These are phyloP conservation scores for Antheraea yamamai DNA, from an alignment of 2,888 invertebrate species.

Conservation along the genomic window DNA sequence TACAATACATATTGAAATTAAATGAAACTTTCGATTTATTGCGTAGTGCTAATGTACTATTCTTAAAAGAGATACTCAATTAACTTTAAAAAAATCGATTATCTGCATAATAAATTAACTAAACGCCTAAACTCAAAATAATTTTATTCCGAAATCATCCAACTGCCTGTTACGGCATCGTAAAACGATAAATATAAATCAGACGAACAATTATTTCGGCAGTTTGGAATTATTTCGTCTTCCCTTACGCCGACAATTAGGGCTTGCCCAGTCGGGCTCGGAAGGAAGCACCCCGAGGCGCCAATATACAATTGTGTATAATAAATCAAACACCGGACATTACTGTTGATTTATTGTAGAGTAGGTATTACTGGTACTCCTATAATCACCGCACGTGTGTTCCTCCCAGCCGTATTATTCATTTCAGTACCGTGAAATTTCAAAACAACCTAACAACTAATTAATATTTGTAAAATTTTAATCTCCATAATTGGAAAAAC, in stretches of 20 bases:
- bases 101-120: too few species aligned
- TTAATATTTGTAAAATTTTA: slow-evolving; percentile 26
- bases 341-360: slow-evolving; percentile 58
- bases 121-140: background rate
- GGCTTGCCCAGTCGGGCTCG: slow-evolving; percentile 48
- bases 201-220: slow-evolving; percentile 55
- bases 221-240: slow-evolving; percentile 61
- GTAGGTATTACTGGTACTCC: slow-evolving; percentile 27
- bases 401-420: background rate
- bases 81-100: too few species aligned
- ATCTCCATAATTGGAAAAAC: slow-evolving; percentile 24
- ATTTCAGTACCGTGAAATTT: background rate
- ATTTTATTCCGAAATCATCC: background rate
- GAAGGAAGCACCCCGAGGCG: slow-evolving; percentile 58
- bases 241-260: slow-evolving; percentile 58
- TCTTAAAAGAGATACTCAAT: too few species aligned
- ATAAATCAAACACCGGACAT: slow-evolving; percentile 58
- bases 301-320: slow-evolving; percentile 57
- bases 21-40: too few species aligned
- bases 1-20: too few species aligned
- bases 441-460: slow-evolving; percentile 10
- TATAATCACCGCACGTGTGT: slow-evolving; percentile 43
- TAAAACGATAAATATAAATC: slow-evolving; percentile 63
- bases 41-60: too few species aligned
- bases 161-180: slow-evolving; percentile 41